Conservation (phyloP, 2,888 invertebrate genomes). For the Cosmia trapezina region DNA sequence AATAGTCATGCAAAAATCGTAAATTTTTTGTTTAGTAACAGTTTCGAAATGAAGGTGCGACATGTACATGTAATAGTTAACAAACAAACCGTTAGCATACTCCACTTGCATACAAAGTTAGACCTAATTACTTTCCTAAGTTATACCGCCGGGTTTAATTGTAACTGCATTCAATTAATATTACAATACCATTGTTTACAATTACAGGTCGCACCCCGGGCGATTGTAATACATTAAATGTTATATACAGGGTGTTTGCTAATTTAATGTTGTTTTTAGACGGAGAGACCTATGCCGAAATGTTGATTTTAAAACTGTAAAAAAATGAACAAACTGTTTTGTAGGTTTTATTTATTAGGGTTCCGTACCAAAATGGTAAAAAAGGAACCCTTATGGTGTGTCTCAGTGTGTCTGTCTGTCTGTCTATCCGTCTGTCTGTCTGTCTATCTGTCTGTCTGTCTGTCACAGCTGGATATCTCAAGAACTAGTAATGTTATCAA, state of each 20-base stretch:
- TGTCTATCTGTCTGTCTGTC: too few species aligned
- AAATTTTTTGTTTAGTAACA: too few species aligned
- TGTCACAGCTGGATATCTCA: too few species aligned
- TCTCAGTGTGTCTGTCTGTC: too few species aligned
- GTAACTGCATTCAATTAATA: constrained; percentile 80
- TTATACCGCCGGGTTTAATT: constrained; percentile 75
- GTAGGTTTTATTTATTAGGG: neutral
- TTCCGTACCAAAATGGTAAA: too few species aligned
- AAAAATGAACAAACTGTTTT: too few species aligned
- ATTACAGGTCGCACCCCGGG: constrained; percentile 70
- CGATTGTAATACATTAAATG: constrained; percentile 58
- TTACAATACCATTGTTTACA: constrained; percentile 81
- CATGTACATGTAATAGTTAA: constrained; percentile 25
- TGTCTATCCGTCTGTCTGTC: too few species aligned
- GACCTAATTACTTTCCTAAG: constrained; percentile 66
- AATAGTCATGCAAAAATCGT: too few species aligned
- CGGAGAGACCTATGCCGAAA: neutral
- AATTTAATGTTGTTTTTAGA: constrained; percentile 6
- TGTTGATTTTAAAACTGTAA: neutral
- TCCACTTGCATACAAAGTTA: constrained; percentile 63
- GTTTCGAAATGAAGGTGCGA: too few species aligned
- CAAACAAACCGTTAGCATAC: constrained; percentile 57
- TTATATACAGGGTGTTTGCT: constrained; percentile 19
- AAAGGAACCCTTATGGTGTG: too few species aligned
- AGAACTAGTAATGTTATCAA: too few species aligned